phyloP scores from a whole-genome alignment of 1,140 invertebrate species.

The Stratiolaelaps scimitus region DNA sequence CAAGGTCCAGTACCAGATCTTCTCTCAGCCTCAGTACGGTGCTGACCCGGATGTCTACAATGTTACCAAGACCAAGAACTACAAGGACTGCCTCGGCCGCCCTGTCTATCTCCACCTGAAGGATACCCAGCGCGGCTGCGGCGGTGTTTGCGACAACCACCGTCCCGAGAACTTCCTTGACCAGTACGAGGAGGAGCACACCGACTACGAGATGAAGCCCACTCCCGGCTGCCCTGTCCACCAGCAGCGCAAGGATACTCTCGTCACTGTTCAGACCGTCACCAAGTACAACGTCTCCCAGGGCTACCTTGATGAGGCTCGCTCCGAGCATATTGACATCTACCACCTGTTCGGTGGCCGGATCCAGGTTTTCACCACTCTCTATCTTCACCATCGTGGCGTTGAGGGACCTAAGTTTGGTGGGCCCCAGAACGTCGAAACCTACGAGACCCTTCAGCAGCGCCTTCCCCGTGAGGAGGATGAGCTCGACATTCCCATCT shows the following conservation, averaged over 20 bases:
- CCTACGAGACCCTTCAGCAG: constrained; percentile 13
- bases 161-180: constrained; percentile 19
- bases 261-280: constrained; percentile 13
- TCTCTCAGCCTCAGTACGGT: constrained; percentile 4
- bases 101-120: constrained; percentile 16
- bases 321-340: neutral
- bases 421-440: constrained; percentile 15
- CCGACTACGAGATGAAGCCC: constrained; percentile 25
- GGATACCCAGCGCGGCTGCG: constrained; percentile 12
- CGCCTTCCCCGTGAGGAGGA: constrained; percentile 6
- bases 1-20: constrained; percentile 24
- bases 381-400: neutral
- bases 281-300: constrained; percentile 14
- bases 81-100: constrained; percentile 17
- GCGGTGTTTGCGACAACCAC: constrained; percentile 26
- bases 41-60: neutral
- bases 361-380: constrained; percentile 10
- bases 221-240: constrained; percentile 13
- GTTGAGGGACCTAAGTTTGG: neutral
- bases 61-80: constrained; percentile 20
- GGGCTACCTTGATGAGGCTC: constrained; percentile 10
- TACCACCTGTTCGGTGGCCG: constrained; percentile 19
- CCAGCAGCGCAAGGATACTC: neutral
- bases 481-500: constrained; percentile 17
- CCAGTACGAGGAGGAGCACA: constrained; percentile 18